A percentile compares a stretch with the other conserved stretches of the same genome.
These are phyloP conservation scores for Magallana gigas DNA, from an alignment of 1,140 invertebrate genomes.

Conservation along the genomic window DNA sequence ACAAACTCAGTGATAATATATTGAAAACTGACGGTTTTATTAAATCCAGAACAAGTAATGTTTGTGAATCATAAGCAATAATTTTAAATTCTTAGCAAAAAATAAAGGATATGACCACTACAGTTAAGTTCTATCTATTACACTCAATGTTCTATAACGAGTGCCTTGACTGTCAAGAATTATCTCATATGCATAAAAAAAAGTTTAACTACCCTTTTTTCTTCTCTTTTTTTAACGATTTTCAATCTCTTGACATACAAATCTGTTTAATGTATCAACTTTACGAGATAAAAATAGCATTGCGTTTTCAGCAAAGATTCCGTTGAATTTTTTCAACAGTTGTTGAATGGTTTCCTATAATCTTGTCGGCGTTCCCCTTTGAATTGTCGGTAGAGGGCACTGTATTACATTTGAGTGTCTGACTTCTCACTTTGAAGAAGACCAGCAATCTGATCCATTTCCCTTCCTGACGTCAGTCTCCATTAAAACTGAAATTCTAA, in stretches of 20 bases:
- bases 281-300: background rate
- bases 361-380: background rate
- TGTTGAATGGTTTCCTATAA: conserved; percentile 13
- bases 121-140: too few species aligned
- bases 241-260: background rate
- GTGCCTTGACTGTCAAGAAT: too few species aligned
- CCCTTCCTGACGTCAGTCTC: background rate
- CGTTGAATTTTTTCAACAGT: background rate
- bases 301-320: background rate
- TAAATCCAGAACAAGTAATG: too few species aligned
- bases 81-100: too few species aligned
- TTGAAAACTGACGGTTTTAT: too few species aligned
- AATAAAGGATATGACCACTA: too few species aligned
- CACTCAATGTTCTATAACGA: too few species aligned
- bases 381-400: background rate
- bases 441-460: background rate
- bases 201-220: background rate
- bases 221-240: background rate
- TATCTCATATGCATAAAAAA: too few species aligned
- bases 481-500: background rate
- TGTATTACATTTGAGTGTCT: background rate
- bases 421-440: background rate
- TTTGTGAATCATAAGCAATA: too few species aligned
- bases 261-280: conserved; percentile 11
- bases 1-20: too few species aligned